Base-by-base conservation (phyloP, 2,888 invertebrate genomes). In the Noctua janthina region DNA sequence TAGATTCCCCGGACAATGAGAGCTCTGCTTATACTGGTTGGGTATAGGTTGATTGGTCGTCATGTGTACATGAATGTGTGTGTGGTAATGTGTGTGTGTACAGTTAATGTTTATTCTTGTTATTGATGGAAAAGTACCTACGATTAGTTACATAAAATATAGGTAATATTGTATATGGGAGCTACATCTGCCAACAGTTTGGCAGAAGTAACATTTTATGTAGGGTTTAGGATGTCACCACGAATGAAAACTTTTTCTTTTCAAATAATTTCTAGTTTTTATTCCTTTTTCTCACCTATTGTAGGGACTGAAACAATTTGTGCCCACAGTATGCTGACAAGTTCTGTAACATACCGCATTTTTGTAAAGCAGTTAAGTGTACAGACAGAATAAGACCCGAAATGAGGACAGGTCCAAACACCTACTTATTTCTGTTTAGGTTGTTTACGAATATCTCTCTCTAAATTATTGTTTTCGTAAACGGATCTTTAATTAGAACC, bases 401-500 rank as follows among this genome's bases (percentile, higher is more conserved):
- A 82, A 80, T 68, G 39, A 71, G 78, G 59, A 15, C 56, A 70
- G 56, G n/a, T n/a, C 7, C 70, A 76, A 78, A 62, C 20, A 46
- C 13, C 35, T 54, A 80, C 15, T 68, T 68, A 67, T 59, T 76
- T 39, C 2, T 78, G 76, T 84, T 71, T 49, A 35, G 6, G 8
- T 46, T 64, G 54, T 67, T 72, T 76, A n/a, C 69, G 13, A 56
- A 75, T 29, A 43, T 49, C 15, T 59, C 51, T 54, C 35, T 54
- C 20, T 62, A 67, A 87, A 78, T 77, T 77, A 76, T 87, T 71
- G 71, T 80, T 79, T 70, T 71, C 67, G 64, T 64, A 66, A 83
- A 79, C 72, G 54, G 67, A 79, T 78, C 35, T 80, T 78, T 79
- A 89, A 87, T 87, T 76, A 81, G 56, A 75, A 59, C 54, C 62